Evolutionary conservation across 1,140 invertebrate species (phyloP).

Genomic region (Cotesia glomerata): DNA sequence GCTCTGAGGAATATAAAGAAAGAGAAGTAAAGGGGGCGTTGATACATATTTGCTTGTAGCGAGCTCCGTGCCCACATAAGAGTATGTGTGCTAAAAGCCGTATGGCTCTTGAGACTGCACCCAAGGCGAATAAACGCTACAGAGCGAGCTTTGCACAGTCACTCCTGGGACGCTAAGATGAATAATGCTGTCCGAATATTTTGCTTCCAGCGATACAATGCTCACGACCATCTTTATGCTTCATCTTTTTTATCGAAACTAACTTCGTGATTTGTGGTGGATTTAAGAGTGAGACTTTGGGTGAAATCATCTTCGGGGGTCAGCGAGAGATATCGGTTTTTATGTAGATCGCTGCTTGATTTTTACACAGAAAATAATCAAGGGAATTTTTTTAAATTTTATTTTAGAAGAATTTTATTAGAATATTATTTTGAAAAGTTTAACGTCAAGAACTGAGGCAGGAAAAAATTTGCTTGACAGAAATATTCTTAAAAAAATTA

Average conservation of each 20-base stretch:
- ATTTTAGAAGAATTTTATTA: too few relatives aligned
- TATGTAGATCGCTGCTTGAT: too few relatives aligned
- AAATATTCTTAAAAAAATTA: too few relatives aligned
- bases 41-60: constrained; percentile 19
- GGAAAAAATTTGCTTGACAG: too few relatives aligned
- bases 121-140: constrained; percentile 19
- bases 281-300: too few relatives aligned
- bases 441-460: too few relatives aligned
- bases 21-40: not conserved
- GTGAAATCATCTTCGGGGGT: too few relatives aligned
- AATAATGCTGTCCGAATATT: constrained; percentile 14
- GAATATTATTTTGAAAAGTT: too few relatives aligned
- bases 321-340: too few relatives aligned
- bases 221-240: not conserved
- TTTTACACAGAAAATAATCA: too few relatives aligned
- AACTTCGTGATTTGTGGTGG: not conserved
- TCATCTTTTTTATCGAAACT: not conserved
- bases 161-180: constrained; percentile 13
- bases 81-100: not conserved
- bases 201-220: not conserved
- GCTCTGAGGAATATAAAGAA: not conserved
- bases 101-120: constrained; percentile 11
- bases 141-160: constrained; percentile 4
- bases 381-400: too few relatives aligned
- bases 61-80: not conserved